Conservation (phyloP, 1,140 invertebrate species). For the Mylabris phalerata region DNA sequence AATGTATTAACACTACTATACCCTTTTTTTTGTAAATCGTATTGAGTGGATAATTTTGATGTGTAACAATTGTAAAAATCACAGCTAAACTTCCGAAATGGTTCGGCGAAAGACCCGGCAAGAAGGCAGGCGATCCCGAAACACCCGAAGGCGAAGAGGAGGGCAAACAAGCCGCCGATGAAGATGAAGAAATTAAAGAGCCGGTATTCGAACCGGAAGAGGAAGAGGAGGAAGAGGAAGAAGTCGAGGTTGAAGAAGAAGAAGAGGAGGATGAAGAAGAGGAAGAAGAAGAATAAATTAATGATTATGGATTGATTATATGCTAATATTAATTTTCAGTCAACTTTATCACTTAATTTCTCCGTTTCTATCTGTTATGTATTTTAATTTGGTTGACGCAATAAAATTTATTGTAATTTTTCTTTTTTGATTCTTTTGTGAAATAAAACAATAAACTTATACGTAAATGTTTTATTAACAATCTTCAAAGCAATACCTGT, state of each 20-base stretch:
- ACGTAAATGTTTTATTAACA: background rate
- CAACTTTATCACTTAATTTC: background rate
- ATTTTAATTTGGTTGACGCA: background rate
- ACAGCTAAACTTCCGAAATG: conserved; percentile 85
- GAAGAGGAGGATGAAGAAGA: conserved; percentile 60
- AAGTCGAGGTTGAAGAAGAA: conserved; percentile 57
- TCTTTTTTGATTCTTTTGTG: background rate
- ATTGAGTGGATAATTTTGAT: too few relatives aligned
- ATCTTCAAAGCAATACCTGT: background rate
- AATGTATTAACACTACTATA: background rate
- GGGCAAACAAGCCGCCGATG: conserved; percentile 62
- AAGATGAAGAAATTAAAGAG: conserved; percentile 64
- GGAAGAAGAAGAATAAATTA: conserved; percentile 66
- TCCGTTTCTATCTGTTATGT: background rate
- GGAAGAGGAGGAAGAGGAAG: conserved; percentile 67
- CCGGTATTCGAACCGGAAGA: conserved; percentile 57
- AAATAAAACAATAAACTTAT: too few relatives aligned
- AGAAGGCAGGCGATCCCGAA: conserved; percentile 79
- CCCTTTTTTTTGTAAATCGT: background rate
- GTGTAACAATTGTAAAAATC: background rate
- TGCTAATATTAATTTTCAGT: background rate
- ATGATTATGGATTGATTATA: conserved; percentile 28
- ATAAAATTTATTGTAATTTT: background rate
- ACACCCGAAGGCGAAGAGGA: conserved; percentile 85
- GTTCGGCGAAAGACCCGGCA: conserved; percentile 89